These are phyloP conservation scores for Bombyx mandarina DNA, from an alignment of 1,140 invertebrate genomes.

Conservation along the genomic window DNA sequence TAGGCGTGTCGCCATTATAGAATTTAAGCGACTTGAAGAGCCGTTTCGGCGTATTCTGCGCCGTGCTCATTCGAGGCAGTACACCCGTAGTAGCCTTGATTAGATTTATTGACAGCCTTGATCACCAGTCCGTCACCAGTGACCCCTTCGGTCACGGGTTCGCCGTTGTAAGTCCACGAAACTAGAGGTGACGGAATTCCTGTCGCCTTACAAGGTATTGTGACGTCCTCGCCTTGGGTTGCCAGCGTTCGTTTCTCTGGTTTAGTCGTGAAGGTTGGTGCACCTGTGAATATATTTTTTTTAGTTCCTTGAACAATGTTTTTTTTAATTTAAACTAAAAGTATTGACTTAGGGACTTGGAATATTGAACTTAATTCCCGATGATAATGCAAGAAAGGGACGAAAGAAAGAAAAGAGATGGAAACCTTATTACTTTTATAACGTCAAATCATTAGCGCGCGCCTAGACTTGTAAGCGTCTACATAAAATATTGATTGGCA, in stretches of 20 bases:
- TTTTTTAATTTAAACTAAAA: no score
- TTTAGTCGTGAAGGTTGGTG: constrained; percentile 23
- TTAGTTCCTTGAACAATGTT: no score
- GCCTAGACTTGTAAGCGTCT: no score
- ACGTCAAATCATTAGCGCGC: no score
- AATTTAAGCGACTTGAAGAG: constrained; percentile 20
- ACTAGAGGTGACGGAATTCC: constrained; percentile 21
- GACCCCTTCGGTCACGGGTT: constrained; percentile 16
- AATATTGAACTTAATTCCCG: no score
- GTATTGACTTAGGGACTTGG: no score
- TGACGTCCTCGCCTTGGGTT: constrained; percentile 28
- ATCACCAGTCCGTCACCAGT: constrained; percentile 29
- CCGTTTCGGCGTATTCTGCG: constrained; percentile 29
- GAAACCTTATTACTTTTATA: no score
- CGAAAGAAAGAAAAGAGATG: no score
- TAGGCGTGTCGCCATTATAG: background rate
- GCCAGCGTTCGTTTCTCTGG: constrained; percentile 15
- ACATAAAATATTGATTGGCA: no score
- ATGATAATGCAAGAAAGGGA: no score
- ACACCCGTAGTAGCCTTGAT: constrained; percentile 48
- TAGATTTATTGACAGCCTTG: constrained; percentile 21
- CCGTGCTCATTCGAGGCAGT: constrained; percentile 29
- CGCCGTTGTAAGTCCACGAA: constrained; percentile 34
- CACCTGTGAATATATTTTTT: constrained; percentile 20
- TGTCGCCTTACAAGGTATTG: constrained; percentile 29